Evolutionary conservation across 2,797 vertebrate species (phyloP).

Genomic region (Halcyon smyrnensis): DNA sequence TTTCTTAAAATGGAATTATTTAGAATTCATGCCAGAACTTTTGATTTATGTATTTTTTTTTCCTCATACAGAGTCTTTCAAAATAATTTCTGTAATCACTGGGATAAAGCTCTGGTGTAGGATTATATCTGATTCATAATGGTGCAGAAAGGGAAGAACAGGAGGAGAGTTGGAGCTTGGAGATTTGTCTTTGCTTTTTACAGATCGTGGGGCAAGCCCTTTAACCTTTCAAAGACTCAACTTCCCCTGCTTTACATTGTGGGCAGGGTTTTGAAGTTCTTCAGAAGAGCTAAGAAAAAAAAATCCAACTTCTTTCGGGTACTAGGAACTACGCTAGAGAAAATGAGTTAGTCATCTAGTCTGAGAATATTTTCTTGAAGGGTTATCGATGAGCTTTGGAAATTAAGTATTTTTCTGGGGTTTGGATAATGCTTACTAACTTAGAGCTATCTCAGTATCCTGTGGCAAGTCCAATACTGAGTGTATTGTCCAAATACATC

Average conservation of each 20-base stretch:
- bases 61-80: background rate
- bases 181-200: constrained; percentile 41
- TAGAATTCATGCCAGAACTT: background rate
- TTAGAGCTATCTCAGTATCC: background rate
- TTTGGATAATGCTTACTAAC: background rate
- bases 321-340: background rate
- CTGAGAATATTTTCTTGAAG: background rate
- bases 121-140: background rate
- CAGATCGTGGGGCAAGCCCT: background rate
- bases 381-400: background rate
- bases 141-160: background rate
- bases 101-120: background rate
- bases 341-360: background rate
- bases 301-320: background rate
- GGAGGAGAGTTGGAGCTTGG: background rate
- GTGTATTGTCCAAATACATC: background rate
- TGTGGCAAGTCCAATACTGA: background rate
- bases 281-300: background rate
- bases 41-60: background rate
- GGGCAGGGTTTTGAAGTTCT: background rate
- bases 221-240: background rate
- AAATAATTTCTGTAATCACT: constrained; percentile 25
- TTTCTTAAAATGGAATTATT: background rate
- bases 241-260: background rate
- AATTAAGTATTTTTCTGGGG: background rate